Base-by-base conservation (phyloP, 2,797 vertebrate species). In the Momotus momota region DNA sequence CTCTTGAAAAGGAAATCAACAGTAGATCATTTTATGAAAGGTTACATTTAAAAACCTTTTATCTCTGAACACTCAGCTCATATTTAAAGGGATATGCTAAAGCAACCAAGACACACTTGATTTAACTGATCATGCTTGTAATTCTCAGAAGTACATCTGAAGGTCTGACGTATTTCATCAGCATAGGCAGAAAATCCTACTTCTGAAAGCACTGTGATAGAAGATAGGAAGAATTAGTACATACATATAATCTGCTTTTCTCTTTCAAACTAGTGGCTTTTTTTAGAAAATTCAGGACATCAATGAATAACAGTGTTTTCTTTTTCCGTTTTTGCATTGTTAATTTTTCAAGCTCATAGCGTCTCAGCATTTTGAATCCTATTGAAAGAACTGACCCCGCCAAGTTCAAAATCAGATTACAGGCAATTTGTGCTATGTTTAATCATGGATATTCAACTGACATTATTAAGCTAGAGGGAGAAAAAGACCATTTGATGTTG, bases 211-310 rank as follows among this genome's bases (percentile, higher is more conserved):
- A 25, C 41, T 3, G 15, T 18, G 78, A 72, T 77, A 65, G 43
- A 38, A 93, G 88, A 96, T 72, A 69, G 92, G 73, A 49, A 81
- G 92, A 86, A 88, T 93, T 94, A 93, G 70, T 92, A 31, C 38
- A 58, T 84, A 41, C 19, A 21, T 88, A 60, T 90, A 96, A 96
- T 89, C 92, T 94, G 49, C 83, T 85, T 96, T 94, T 41, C 84
- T 72, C 65, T 73, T 31, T 64, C 35, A 57, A 92, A 92, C 78
- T 62, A 23, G 61, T 21, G 4, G 58, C 21, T 81, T 46, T 54
- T 45, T 60, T 82, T 22, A 17, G 16, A 18, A 80, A 87, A 94
- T 87, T 81, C 49, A 67, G 84, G 67, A 5, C 86, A 81, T 54
- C 21, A 2, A 3, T 57, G 72, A 91, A 79, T 84, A 84, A 61